A percentile compares a stretch with the other conserved stretches of the same genome.
Conservation (phyloP, 2,888 invertebrate genomes). For the Suillia variegata region DNA sequence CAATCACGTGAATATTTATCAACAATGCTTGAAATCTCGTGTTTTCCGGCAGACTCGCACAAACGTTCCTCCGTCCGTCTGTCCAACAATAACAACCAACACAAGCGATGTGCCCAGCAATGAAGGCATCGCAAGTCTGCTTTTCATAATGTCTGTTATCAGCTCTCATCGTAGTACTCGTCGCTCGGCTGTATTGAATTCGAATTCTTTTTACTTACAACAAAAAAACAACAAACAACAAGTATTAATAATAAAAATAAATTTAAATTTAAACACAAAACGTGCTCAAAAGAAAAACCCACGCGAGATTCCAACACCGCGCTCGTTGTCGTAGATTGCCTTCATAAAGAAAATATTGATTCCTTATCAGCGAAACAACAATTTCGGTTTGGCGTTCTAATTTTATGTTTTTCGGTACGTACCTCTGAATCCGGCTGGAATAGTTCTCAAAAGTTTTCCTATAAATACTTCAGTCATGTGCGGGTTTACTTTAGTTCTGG, state of each 20-base stretch:
- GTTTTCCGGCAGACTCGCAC: too few relatives aligned
- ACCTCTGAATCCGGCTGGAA: background rate
- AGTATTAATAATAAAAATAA: too few relatives aligned
- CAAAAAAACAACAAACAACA: background rate
- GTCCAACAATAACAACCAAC: too few relatives aligned
- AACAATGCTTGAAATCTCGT: too few relatives aligned
- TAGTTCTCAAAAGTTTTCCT: background rate
- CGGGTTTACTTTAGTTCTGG: conserved; percentile 9
- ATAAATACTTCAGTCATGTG: conserved; percentile 7
- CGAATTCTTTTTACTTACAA: background rate
- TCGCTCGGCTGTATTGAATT: background rate
- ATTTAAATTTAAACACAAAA: too few relatives aligned
- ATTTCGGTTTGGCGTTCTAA: background rate
- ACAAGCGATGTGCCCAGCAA: too few relatives aligned
- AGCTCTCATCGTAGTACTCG: background rate
- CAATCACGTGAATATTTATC: too few relatives aligned
- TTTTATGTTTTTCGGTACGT: background rate
- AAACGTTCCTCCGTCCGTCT: too few relatives aligned
- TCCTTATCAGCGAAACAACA: background rate
- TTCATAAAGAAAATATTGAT: background rate
- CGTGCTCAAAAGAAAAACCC: background rate
- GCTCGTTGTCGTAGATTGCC: background rate
- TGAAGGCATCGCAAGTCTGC: too few relatives aligned
- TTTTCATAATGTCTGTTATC: background rate
- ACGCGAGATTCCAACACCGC: background rate